Conservation (phyloP, 2,113 vertebrate genomes). For the Theristicus caerulescens region DNA sequence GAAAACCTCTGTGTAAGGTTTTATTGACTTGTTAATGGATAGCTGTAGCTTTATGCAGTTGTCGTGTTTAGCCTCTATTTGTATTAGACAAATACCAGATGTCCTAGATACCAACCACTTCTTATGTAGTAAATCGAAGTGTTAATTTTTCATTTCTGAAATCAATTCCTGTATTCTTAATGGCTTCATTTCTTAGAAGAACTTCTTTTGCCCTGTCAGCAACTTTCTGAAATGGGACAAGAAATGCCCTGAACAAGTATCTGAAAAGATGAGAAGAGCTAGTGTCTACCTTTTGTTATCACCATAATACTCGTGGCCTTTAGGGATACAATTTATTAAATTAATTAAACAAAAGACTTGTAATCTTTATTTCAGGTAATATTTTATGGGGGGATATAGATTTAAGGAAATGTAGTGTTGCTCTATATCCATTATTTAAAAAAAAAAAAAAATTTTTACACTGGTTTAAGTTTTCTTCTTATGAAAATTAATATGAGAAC, state of each 20-base stretch:
- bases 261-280: neutral
- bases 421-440: neutral
- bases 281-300: neutral
- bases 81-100: neutral
- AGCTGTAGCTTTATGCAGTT: neutral
- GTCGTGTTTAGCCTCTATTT: neutral
- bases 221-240: neutral
- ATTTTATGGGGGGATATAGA: neutral
- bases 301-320: neutral
- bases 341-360: neutral
- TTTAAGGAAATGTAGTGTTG: neutral
- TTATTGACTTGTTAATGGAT: neutral
- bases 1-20: neutral
- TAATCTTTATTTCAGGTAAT: neutral
- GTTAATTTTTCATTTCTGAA: neutral
- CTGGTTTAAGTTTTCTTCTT: neutral
- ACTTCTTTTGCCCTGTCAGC: neutral
- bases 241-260: neutral
- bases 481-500: neutral
- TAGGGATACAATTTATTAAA: neutral
- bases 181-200: neutral
- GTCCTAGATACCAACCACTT: neutral
- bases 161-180: neutral
- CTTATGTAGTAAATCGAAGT: neutral
- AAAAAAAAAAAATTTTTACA: neutral